Base-by-base conservation (phyloP, 2,888 invertebrate genomes). In the Megalurothrips usitatus region DNA sequence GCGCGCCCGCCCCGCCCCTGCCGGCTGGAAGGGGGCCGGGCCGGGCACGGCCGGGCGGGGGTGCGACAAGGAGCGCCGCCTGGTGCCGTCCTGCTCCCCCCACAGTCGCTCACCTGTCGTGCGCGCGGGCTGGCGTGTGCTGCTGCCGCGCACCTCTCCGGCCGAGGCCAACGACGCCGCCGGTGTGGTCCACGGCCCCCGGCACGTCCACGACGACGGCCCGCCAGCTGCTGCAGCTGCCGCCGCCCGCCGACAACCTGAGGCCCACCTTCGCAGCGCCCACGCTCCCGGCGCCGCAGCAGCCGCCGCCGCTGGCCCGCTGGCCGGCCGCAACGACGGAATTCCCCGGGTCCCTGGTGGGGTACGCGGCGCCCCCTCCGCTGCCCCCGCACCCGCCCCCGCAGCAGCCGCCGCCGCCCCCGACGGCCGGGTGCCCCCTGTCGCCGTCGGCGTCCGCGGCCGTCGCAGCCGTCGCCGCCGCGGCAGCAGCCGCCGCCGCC, bases 301-400 rank as follows among this genome's bases (percentile, higher is more conserved):
- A 6, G 23, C 68, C 68, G 68, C n/a, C 68, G 68, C 26, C 26
- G 23, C 68, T 23, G 8, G 58, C 58, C 58, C 58, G 34, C 14
- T 58, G 58, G 19, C 58, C 58, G 17, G 68, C 68, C 10, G 23
- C 68, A n/a, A 75, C 68, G 26, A 75, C 68, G 68, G 68, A 75
- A 23, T 23, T 23, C 68, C 68, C 68, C 68, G 68, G 68, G 68
- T 75, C 68, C 68, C 68, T 75, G 26, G 68, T 26, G 68, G 68
- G 68, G 23, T 75, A 12, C 68, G 23, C 23, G 19, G 17, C 58
- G 58, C 58, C 58, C 19, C 19, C 58, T 8, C 58, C 58, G 4
- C 19, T 58, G 68, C 68, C 68, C 68, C 58, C 58, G 58, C 58
- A 58, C 19, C 17, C 19, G 11, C 58, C 34, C 34, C 34, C 6